Percentiles rank a stretch among this genome's conserved stretches.
phyloP scores from a whole-genome alignment of 2,113 vertebrate genomes.

The Sebastes schlegelii region DNA sequence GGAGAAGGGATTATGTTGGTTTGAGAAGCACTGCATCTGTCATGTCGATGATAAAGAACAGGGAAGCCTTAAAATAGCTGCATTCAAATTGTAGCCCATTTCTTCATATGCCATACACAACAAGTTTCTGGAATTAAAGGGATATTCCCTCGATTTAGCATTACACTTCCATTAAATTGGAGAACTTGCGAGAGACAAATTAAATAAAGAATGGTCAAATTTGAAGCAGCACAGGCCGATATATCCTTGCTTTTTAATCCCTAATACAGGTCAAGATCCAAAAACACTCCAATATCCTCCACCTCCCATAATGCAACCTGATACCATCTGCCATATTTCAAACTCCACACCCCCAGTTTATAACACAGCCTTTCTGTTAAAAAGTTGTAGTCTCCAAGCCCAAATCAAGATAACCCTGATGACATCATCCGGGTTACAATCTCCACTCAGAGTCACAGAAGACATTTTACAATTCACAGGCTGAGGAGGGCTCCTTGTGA shows the following conservation, averaged over 20 bases:
- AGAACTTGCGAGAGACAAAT: background rate
- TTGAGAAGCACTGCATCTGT: background rate
- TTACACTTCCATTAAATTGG: background rate
- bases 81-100: background rate
- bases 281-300: no score
- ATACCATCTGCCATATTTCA: no score
- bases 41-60: background rate
- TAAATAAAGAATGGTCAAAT: background rate
- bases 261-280: no score
- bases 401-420: no score
- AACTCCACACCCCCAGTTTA: no score
- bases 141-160: constrained; percentile 5
- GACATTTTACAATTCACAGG: no score
- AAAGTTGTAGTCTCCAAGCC: no score
- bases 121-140: background rate
- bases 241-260: background rate
- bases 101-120: background rate
- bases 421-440: no score
- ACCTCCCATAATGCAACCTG: no score
- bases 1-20: background rate
- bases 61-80: background rate
- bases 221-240: background rate
- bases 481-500: no score
- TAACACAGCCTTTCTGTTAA: no score
- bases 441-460: no score